These are phyloP conservation scores for Dascyllus trimaculatus DNA, from an alignment of 2,113 vertebrate species.

Conservation along the genomic window DNA sequence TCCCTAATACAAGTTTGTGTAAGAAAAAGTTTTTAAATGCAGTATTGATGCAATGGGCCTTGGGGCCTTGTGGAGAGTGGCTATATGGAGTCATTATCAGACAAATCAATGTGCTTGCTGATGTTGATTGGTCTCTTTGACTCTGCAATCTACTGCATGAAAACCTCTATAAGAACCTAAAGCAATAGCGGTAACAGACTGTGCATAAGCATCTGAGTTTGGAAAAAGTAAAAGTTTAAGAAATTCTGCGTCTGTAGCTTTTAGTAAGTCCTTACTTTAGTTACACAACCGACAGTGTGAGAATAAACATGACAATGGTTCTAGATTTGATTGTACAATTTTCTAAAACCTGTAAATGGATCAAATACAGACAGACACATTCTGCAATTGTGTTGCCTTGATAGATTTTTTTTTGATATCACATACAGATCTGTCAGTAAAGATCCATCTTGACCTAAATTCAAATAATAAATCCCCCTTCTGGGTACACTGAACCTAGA, in stretches of 20 bases:
- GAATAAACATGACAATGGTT: too few species aligned
- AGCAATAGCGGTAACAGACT: conserved; percentile 36
- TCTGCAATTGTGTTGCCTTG: neutral
- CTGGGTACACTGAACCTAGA: neutral
- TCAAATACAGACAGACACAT: neutral
- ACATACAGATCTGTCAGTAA: conserved; percentile 14
- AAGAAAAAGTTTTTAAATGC: conserved; percentile 54
- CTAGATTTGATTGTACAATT: too few species aligned
- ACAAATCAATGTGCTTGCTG: conserved; percentile 64
- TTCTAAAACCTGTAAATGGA: too few species aligned
- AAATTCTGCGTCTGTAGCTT: conserved; percentile 14
- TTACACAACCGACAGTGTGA: neutral
- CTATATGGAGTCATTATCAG: conserved; percentile 69
- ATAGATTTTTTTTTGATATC: neutral
- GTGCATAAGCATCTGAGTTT: conserved; percentile 38
- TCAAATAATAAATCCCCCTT: conserved; percentile 10
- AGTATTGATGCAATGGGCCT: conserved; percentile 58
- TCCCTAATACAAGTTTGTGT: conserved; percentile 22
- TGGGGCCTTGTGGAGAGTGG: conserved; percentile 43
- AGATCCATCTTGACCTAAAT: conserved; percentile 16
- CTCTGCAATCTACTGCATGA: conserved; percentile 64
- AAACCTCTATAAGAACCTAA: conserved; percentile 46
- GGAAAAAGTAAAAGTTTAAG: neutral
- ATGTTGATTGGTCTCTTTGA: conserved; percentile 71
- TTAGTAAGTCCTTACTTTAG: conserved; percentile 15